Evolutionary conservation across 2,888 invertebrate genomes (phyloP).

Genomic region (Morinoia aosen): DNA sequence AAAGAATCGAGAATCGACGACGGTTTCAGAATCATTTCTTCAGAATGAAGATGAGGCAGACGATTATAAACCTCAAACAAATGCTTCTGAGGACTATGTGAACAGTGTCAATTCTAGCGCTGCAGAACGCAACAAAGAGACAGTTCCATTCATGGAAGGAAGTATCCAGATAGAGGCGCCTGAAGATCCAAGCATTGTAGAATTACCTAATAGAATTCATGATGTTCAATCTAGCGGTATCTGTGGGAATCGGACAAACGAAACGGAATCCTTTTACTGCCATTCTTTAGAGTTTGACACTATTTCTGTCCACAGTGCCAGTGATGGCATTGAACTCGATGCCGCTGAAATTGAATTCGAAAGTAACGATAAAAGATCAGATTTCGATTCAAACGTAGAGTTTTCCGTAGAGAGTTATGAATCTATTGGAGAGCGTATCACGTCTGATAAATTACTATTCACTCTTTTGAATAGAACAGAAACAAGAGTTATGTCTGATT

Average conservation of each 20-base stretch:
- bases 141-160: neutral
- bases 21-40: neutral
- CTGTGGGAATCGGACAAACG: neutral
- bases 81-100: neutral
- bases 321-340: neutral
- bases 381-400: neutral
- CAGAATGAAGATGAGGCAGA: neutral
- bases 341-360: neutral
- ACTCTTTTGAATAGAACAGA: neutral
- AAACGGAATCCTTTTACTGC: neutral
- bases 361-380: neutral
- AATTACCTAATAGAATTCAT: neutral
- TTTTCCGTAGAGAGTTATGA: neutral
- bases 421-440: neutral
- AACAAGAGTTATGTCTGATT: neutral
- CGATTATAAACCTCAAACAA: neutral
- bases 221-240: neutral
- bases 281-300: neutral
- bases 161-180: neutral
- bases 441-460: neutral
- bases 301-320: neutral
- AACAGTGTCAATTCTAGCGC: neutral
- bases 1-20: neutral
- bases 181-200: neutral
- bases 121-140: neutral